Percentiles rank a stretch among this genome's conserved stretches.
phyloP scores from a whole-genome alignment of 64 coral and sea anemone genomes.

The Platygyra sinensis region DNA sequence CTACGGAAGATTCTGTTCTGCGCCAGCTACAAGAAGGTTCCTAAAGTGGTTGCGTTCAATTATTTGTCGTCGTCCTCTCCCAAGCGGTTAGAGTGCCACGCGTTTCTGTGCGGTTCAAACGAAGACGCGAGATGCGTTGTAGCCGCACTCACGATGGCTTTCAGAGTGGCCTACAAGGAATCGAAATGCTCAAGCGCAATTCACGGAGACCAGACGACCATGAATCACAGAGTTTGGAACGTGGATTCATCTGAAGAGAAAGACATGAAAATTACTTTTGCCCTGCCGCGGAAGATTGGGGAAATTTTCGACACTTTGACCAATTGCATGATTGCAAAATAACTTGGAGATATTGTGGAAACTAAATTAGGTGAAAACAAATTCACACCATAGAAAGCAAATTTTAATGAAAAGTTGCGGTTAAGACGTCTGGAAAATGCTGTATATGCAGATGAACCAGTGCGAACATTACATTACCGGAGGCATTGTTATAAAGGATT shows the following conservation, averaged over 20 bases:
- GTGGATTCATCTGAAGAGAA: slow-evolving; percentile 40
- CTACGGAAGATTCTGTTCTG: slow-evolving; percentile 60
- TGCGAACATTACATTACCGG: too few species aligned
- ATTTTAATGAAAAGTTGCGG: too few species aligned
- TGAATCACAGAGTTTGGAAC: slow-evolving; percentile 11
- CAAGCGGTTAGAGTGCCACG: slow-evolving; percentile 43
- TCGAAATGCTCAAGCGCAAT: background rate
- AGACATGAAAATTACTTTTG: slow-evolving; percentile 25
- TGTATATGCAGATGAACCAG: too few species aligned
- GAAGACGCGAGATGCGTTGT: slow-evolving; percentile 53
- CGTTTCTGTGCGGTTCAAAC: slow-evolving; percentile 17
- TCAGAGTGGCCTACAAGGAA: slow-evolving; percentile 42
- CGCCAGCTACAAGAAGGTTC: slow-evolving; percentile 71
- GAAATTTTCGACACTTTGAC: slow-evolving; percentile 40
- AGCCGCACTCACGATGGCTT: slow-evolving; percentile 42
- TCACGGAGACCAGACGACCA: background rate
- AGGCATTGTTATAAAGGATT: too few species aligned
- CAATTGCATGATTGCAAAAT: slow-evolving; percentile 10
- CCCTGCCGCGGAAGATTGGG: slow-evolving; percentile 23
- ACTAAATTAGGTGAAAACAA: too few species aligned
- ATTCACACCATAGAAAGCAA: too few species aligned
- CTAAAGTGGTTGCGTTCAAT: slow-evolving; percentile 62
- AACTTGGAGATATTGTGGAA: background rate
- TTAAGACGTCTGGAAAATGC: too few species aligned
- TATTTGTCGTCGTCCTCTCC: slow-evolving; percentile 20